A percentile compares a stretch with the other conserved stretches of the same genome.
Conservation (phyloP, 2,888 invertebrate species). For the Drosophila quinaria region DNA sequence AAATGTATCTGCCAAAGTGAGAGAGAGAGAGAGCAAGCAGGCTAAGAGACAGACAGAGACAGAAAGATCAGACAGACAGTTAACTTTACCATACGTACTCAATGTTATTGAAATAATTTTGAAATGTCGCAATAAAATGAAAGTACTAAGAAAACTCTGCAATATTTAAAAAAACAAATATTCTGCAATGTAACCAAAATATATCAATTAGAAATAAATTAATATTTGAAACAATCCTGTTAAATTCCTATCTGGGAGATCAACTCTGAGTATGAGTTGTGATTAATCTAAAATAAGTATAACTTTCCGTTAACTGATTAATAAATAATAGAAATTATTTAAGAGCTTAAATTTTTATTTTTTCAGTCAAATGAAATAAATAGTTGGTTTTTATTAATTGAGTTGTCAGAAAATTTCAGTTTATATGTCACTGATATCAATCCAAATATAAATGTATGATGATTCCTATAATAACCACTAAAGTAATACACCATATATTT, state of each 20-base stretch:
- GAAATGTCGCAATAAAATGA: background rate
- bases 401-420: too few relatives aligned
- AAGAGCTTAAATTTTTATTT: background rate
- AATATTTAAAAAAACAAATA: background rate
- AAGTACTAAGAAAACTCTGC: background rate
- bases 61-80: constrained; percentile 8
- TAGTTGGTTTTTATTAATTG: too few relatives aligned
- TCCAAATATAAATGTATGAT: too few relatives aligned
- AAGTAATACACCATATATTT: too few relatives aligned
- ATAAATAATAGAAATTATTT: too few relatives aligned
- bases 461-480: too few relatives aligned
- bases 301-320: too few relatives aligned
- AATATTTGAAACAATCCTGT: background rate
- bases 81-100: background rate
- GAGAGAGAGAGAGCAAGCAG: background rate
- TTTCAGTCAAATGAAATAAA: background rate
- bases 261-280: background rate
- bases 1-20: constrained; percentile 10
- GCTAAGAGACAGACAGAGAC: background rate
- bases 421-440: too few relatives aligned
- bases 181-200: too few relatives aligned
- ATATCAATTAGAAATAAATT: background rate
- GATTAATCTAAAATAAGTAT: too few relatives aligned
- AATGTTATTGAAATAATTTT: background rate
- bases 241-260: background rate